A percentile compares a stretch with the other conserved stretches of the same genome.
phyloP scores from a whole-genome alignment of 2,797 vertebrate genomes.

The Peromyscus eremicus region DNA sequence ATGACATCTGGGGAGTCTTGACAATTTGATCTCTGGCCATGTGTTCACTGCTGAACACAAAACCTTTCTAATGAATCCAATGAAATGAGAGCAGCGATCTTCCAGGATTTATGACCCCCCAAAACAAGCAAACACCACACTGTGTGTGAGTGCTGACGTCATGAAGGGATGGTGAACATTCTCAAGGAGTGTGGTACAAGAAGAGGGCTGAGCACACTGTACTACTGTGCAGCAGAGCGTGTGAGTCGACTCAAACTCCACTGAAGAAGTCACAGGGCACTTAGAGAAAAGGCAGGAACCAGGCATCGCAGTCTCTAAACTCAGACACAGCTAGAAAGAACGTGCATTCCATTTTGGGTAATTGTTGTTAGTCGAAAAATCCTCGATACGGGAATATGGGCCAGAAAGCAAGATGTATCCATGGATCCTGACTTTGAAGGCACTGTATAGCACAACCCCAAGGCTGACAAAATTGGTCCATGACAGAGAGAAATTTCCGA shows the following conservation, averaged over 20 bases:
- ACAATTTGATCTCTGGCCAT: neutral
- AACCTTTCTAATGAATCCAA: neutral
- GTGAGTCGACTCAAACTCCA: neutral
- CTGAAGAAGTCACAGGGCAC: neutral
- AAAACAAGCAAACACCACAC: neutral
- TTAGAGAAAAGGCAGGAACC: neutral
- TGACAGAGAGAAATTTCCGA: neutral
- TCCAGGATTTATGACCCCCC: neutral
- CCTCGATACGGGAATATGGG: neutral
- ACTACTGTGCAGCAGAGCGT: neutral
- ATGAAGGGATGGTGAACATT: neutral
- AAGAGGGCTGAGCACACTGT: neutral
- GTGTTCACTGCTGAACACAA: neutral
- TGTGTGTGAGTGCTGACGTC: neutral
- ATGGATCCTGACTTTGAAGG: neutral
- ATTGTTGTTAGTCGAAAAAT: neutral
- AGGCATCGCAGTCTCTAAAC: neutral
- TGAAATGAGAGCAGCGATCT: neutral
- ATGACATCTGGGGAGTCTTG: neutral
- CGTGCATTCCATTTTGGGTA: neutral
- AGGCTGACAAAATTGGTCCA: neutral
- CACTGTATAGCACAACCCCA: neutral
- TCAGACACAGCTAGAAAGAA: neutral
- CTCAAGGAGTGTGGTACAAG: neutral
- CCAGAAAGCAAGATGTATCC: neutral